A percentile compares a stretch with the other conserved stretches of the same genome.
Conservation (phyloP, 1,140 invertebrate species). For the Euwallacea fornicatus region DNA sequence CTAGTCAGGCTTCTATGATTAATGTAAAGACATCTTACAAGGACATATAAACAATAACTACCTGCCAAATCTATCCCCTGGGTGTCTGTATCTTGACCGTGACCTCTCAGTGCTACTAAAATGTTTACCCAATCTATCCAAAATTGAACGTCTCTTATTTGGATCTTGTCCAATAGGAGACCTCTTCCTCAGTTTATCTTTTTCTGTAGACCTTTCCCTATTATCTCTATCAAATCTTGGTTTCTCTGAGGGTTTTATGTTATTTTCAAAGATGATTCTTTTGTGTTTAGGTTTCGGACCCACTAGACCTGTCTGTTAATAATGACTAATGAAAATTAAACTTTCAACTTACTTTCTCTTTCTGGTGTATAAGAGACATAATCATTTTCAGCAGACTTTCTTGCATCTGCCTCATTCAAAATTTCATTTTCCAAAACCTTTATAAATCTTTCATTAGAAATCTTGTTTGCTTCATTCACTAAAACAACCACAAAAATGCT, state of each 20-base stretch:
- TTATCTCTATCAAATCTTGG: constrained; percentile 41
- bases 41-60: background rate
- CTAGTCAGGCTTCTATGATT: too few relatives aligned
- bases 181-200: constrained; percentile 8
- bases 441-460: too few relatives aligned
- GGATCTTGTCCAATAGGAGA: constrained; percentile 8
- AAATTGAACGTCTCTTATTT: constrained; percentile 41
- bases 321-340: background rate
- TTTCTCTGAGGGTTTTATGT: background rate
- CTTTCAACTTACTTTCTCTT: background rate
- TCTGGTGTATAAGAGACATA: background rate
- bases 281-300: constrained; percentile 37
- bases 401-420: too few relatives aligned
- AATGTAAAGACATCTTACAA: too few relatives aligned
- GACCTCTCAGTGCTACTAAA: constrained; percentile 8
- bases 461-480: too few relatives aligned
- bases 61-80: too few relatives aligned
- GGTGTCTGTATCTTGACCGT: background rate
- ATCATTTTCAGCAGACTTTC: too few relatives aligned
- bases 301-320: background rate
- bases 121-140: constrained; percentile 45
- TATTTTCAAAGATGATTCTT: constrained; percentile 42
- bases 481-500: too few relatives aligned
- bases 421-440: too few relatives aligned
- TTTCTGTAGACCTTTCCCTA: background rate